Base-by-base conservation (phyloP, 2,797 vertebrate genomes). In the Eidolon dupreanum region DNA sequence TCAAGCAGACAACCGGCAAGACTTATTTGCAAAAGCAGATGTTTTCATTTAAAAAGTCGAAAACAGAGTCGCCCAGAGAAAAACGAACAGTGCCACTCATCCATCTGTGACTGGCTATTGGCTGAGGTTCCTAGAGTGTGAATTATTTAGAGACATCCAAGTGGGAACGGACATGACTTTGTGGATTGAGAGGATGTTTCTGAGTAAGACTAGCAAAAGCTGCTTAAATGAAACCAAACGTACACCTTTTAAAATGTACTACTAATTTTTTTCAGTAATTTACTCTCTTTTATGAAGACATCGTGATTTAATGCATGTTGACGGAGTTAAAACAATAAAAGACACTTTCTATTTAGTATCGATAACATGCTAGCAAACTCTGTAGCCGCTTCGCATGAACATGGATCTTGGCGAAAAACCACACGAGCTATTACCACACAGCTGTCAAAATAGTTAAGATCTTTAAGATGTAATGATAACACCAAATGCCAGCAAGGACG, bases 161-260 rank as follows among this genome's bases (percentile, higher is more conserved):
- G 6, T 53, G 19, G 41, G 51, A 49, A 36, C 1, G 13, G 43
- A 73, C 24, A 57, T 41, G 63, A 82, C 43, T 59, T 89, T 66
- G 9, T 86, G 51, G 88, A 36, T n/a, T 59, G 43, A 82, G n/a
- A 26, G 57, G 57, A 26, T 17, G n/a, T 59, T 84, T 79, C 53
- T 90, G 49, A 89, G 19, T 68, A 81, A 92, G 57, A 66, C 5
- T 49, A 49, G 28, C 38, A 63, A 70, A 89, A 36, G 4, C 4
- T 63, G 16, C 8, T 81, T 74, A 94, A 68, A 74, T 75, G 53
- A 95, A 97, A 85, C 19, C 17, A 61, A 91, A 79, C 13, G 31
- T 55, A 26, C 2, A 31, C 73, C 66, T 66, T 90, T 41, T 75
- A 31, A 46, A 85, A 55, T 0, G 6, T 81, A 66, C n/a, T 70